phyloP scores from a whole-genome alignment of 2,797 vertebrate genomes.

The Danio aesculapii region DNA sequence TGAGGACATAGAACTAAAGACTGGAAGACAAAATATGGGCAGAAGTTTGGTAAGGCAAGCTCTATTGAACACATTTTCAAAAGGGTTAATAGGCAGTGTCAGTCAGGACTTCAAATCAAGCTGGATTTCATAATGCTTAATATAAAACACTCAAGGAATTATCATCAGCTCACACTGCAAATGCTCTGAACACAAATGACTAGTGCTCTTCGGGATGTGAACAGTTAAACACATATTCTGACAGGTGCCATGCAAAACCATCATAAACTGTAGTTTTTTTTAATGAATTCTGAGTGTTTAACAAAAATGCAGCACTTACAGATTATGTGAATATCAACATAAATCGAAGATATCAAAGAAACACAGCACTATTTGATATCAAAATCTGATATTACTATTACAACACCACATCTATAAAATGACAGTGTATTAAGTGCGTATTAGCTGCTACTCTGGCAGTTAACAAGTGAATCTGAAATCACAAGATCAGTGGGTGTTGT shows the following conservation, averaged over 20 bases:
- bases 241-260: conserved; percentile 46
- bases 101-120: not conserved
- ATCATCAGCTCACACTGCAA: conserved; percentile 19
- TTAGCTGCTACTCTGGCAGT: conserved; percentile 56
- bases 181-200: conserved; percentile 15
- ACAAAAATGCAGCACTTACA: conserved; percentile 33
- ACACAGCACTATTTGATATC: conserved; percentile 18
- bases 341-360: conserved; percentile 4
- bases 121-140: not conserved
- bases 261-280: not conserved
- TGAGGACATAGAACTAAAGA: conserved; percentile 20
- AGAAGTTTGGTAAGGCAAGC: conserved; percentile 22
- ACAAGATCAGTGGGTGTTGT: not conserved
- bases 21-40: conserved; percentile 48
- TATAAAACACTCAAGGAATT: conserved; percentile 10
- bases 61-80: conserved; percentile 35
- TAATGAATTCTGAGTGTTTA: conserved; percentile 1
- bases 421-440: not conserved
- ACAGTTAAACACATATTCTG: conserved; percentile 18
- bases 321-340: conserved; percentile 4
- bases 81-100: conserved; percentile 40
- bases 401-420: conserved; percentile 40
- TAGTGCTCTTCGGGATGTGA: conserved; percentile 43
- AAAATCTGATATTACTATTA: conserved; percentile 34
- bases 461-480: conserved; percentile 24